Evolutionary conservation across 2,888 invertebrate species (phyloP).

Genomic region (Drosophila pseudotalamancana): DNA sequence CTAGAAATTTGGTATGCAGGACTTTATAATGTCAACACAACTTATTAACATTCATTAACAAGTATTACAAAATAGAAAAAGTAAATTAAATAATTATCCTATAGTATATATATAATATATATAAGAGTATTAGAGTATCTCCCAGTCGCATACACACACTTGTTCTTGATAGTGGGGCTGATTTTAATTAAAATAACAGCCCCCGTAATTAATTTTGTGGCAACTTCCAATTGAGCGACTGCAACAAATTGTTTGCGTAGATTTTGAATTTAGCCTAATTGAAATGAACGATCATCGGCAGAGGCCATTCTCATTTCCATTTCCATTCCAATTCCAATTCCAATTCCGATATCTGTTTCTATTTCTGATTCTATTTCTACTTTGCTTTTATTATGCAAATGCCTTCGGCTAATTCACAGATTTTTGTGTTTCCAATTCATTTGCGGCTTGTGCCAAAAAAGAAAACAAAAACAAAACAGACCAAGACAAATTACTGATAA

Average conservation of each 20-base stretch:
- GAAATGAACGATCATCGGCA: constrained; percentile 55
- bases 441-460: constrained; percentile 62
- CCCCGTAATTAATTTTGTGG: constrained; percentile 56
- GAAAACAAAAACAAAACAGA: constrained; percentile 1
- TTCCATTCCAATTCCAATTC: constrained; percentile 17
- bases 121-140: no score
- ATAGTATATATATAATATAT: no score
- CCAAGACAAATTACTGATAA: constrained; percentile 43
- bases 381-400: constrained; percentile 55
- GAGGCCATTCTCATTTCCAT: constrained; percentile 9
- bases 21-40: no score
- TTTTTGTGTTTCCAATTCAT: constrained; percentile 56
- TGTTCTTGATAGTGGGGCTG: no score
- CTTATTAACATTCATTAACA: no score
- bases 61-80: no score
- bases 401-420: constrained; percentile 37
- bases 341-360: background rate
- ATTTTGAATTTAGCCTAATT: constrained; percentile 56
- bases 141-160: no score
- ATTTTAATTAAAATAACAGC: constrained; percentile 46
- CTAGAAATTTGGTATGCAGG: no score
- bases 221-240: constrained; percentile 38
- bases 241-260: constrained; percentile 25
- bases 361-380: background rate
- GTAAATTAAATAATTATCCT: no score